Evolutionary conservation across 2,797 vertebrate species (phyloP).

Genomic region (Loris lydekkerianus): DNA sequence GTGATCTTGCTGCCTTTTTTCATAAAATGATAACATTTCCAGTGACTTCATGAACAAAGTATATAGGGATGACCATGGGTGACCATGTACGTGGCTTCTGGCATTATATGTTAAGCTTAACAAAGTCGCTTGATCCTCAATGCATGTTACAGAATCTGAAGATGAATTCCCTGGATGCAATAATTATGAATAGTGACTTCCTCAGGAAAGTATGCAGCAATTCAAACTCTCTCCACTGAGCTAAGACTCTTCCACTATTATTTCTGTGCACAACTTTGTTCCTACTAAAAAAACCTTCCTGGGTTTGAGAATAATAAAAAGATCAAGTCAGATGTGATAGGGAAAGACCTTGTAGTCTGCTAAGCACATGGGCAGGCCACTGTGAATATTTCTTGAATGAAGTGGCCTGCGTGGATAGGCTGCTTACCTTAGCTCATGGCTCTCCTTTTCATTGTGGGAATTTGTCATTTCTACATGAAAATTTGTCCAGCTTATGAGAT

Average conservation of each 20-base stretch:
- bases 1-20: neutral
- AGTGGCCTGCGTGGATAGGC: neutral
- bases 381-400: neutral
- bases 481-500: neutral
- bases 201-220: neutral
- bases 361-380: neutral
- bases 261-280: neutral
- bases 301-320: neutral
- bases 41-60: neutral
- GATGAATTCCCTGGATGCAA: neutral
- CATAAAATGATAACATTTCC: neutral
- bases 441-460: neutral
- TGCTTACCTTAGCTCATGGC: neutral
- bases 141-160: neutral
- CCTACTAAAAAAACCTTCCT: neutral
- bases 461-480: neutral
- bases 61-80: neutral
- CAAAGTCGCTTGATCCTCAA: neutral
- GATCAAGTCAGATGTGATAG: neutral
- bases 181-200: neutral
- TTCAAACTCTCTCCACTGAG: neutral
- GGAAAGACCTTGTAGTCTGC: neutral
- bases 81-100: neutral
- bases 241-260: neutral
- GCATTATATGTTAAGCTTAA: neutral